A percentile compares a stretch with the other conserved stretches of the same genome.
These are phyloP conservation scores for Pitta sordida DNA, from an alignment of 2,113 vertebrate genomes.

Conservation along the genomic window DNA sequence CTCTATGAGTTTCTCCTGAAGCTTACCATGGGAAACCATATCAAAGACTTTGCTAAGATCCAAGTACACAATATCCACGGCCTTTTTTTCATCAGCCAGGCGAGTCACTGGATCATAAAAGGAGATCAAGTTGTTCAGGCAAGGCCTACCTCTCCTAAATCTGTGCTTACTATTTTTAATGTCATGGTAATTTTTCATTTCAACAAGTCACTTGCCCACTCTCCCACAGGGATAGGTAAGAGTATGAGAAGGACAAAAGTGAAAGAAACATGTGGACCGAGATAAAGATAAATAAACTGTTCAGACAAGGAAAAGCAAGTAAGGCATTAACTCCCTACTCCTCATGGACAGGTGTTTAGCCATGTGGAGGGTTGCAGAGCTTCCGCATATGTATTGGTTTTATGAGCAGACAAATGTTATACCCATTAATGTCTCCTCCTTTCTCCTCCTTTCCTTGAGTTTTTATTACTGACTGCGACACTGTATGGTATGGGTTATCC, in stretches of 20 bases:
- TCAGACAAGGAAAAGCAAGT: neutral
- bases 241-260: neutral
- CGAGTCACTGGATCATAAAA: too few relatives aligned
- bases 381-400: fast-evolving
- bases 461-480: neutral
- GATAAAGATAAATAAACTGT: neutral
- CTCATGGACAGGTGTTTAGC: neutral
- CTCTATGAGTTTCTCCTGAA: too few relatives aligned
- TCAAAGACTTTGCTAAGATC: too few relatives aligned
- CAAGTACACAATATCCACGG: too few relatives aligned
- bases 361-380: neutral
- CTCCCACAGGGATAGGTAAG: fast-evolving
- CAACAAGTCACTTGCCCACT: neutral
- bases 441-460: neutral
- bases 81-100: too few relatives aligned
- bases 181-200: too few relatives aligned
- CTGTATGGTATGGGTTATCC: neutral
- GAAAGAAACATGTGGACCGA: neutral
- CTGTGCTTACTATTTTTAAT: too few relatives aligned
- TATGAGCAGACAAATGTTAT: neutral
- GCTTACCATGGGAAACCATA: too few relatives aligned
- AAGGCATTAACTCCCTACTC: neutral
- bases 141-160: too few relatives aligned
- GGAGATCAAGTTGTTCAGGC: too few relatives aligned
- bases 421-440: neutral